These are phyloP conservation scores for Aspidiotus destructor DNA, from an alignment of 2,888 invertebrate species.

Conservation along the genomic window DNA sequence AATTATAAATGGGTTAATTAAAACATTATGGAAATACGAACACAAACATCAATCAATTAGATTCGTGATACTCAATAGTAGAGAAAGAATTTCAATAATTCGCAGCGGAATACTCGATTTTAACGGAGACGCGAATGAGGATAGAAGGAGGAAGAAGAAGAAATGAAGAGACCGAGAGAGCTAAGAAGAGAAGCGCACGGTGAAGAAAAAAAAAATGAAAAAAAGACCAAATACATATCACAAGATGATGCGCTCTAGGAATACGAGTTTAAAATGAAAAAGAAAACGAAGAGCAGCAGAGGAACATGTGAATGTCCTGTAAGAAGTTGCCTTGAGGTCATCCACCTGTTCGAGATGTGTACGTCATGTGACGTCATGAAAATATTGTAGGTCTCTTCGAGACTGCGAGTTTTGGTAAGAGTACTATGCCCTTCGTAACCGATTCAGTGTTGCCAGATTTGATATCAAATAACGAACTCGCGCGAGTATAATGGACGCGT, in stretches of 20 bases:
- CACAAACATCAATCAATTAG: not conserved
- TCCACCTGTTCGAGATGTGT: conserved; percentile 27
- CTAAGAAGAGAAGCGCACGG: not conserved
- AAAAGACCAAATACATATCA: not conserved
- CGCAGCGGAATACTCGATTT: not conserved
- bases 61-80: not conserved
- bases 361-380: conserved; percentile 15
- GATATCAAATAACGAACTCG: too few species aligned
- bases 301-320: conserved; percentile 28
- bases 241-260: conserved; percentile 1
- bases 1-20: conserved; percentile 1
- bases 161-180: not conserved
- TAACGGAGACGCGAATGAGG: conserved; percentile 10
- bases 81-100: conserved; percentile 1
- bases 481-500: too few species aligned
- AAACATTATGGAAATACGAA: conserved; percentile 4
- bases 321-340: conserved; percentile 31
- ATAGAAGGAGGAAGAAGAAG: not conserved
- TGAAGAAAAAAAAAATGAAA: not conserved
- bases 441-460: too few species aligned
- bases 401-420: not conserved
- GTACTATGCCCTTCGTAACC: too few species aligned
- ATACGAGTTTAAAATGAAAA: not conserved
- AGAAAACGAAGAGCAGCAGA: conserved; percentile 21
- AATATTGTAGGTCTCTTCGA: not conserved